Percentiles rank a stretch among this genome's conserved stretches.
These are phyloP conservation scores for Drosophila trichaetosa DNA, from an alignment of 2,888 invertebrate genomes.

Conservation along the genomic window DNA sequence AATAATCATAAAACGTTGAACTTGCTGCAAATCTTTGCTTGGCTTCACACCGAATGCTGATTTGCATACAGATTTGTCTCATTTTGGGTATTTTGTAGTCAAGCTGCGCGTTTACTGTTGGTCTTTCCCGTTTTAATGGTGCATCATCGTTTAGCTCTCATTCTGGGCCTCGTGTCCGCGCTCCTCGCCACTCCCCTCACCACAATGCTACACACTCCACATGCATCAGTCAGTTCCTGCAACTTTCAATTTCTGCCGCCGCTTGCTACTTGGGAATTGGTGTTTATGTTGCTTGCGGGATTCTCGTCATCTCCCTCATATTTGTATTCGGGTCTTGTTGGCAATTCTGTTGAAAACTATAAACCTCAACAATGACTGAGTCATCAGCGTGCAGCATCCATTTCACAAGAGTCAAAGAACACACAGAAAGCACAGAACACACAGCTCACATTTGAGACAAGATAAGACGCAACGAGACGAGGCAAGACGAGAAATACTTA, in stretches of 20 bases:
- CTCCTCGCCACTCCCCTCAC: background rate
- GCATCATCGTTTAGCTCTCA: conserved; percentile 47
- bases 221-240: conserved; percentile 36
- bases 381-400: conserved; percentile 39
- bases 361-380: conserved; percentile 47
- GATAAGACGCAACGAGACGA: conserved; percentile 7
- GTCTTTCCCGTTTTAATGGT: conserved; percentile 33
- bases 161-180: background rate
- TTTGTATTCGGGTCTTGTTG: conserved; percentile 22
- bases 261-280: conserved; percentile 9
- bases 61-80: conserved; percentile 37
- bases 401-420: conserved; percentile 1
- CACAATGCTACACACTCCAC: background rate
- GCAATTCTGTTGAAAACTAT: conserved; percentile 47
- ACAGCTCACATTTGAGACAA: conserved; percentile 27
- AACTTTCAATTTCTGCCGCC: conserved; percentile 57
- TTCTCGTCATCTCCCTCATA: background rate
- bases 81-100: conserved; percentile 40
- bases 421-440: background rate
- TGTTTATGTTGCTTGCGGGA: conserved; percentile 3
- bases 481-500: background rate
- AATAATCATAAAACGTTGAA: conserved; percentile 14
- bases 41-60: conserved; percentile 1
- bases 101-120: conserved; percentile 17
- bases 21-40: conserved; percentile 16